Base-by-base conservation (phyloP, 2,888 invertebrate genomes). In the Laothoe populi region DNA sequence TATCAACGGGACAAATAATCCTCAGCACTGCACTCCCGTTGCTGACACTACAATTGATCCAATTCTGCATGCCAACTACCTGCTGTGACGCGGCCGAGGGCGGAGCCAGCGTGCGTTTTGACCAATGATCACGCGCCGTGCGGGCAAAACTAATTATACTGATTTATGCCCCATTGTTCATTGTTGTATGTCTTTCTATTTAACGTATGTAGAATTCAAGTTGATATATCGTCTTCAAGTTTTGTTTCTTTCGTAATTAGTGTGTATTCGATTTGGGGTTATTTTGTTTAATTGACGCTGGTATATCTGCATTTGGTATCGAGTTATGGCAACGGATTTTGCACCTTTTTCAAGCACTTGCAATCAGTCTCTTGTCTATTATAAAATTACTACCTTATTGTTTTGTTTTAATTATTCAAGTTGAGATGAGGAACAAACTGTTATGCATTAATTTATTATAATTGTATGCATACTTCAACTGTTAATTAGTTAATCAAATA, bases 141-240 rank as follows among this genome's bases (percentile, higher is more conserved):
- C 85, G 82, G 81, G 86, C 92, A 94, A 95, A 96, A 96, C 96
- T 96, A 97, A 97, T 97, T 97, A 97, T 96, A 95, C 96, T 96
- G 96, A 97, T 97, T 97, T 97, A 97, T 97, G 96, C 95, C 93
- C 96, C 96, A 97, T 97, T 97, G 96, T 96, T 95, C 96, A 96
- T 96, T 96, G 96, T 96, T 95, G 94, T 93, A 93, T 93, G 87
- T 90, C 90, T 89, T 86, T 89, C 93, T 84, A 84, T 87, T 83
- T 59, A 45, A 45, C 84, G 78, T 74, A 75, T 59, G 59, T 59
- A 59, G 58, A 48, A 48, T 48, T 24, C 48, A n/a, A 24, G 78
- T 64, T 63, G 67, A 66, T 61, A 61, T 58, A 59, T 63, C 48
- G 59, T 62, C 65, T 63, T 60, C 59, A 59, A 63, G 65, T 66